Conservation (phyloP, 2,797 vertebrate genomes). For the Rhincodon typus region DNA sequence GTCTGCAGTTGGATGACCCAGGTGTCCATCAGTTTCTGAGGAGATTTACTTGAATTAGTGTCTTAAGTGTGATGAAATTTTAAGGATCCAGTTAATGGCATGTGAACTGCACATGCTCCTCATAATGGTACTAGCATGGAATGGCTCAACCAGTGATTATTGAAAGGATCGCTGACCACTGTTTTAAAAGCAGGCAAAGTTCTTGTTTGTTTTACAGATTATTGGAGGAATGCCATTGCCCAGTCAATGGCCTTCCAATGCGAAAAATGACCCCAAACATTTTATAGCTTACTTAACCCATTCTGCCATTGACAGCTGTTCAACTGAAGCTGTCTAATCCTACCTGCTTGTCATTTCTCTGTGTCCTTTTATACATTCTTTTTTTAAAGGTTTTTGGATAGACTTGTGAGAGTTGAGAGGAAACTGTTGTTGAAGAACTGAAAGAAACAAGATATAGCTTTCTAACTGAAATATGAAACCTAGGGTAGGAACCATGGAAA, state of each 20-base stretch:
- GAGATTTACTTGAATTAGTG: background rate
- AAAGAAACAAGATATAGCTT: slow-evolving; percentile 14
- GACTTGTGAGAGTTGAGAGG: background rate
- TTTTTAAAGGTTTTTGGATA: background rate
- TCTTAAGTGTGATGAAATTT: background rate
- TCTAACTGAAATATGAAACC: slow-evolving; percentile 29
- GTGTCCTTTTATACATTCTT: background rate
- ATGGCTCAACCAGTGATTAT: background rate
- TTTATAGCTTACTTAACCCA: background rate
- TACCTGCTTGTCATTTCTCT: background rate
- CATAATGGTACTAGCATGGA: background rate
- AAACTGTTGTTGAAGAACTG: slow-evolving; percentile 1
- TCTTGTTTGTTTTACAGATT: background rate
- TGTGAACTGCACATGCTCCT: background rate
- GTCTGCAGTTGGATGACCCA: background rate
- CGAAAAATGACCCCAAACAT: background rate
- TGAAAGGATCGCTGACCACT: background rate
- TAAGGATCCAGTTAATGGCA: background rate
- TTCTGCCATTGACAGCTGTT: background rate
- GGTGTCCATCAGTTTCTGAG: background rate
- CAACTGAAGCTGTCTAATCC: background rate
- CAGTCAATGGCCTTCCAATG: background rate
- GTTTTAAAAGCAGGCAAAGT: background rate
- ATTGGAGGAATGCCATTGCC: background rate
- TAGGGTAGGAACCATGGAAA: background rate